phyloP scores from a whole-genome alignment of 2,797 vertebrate genomes.

The Lacerta bilineata region DNA sequence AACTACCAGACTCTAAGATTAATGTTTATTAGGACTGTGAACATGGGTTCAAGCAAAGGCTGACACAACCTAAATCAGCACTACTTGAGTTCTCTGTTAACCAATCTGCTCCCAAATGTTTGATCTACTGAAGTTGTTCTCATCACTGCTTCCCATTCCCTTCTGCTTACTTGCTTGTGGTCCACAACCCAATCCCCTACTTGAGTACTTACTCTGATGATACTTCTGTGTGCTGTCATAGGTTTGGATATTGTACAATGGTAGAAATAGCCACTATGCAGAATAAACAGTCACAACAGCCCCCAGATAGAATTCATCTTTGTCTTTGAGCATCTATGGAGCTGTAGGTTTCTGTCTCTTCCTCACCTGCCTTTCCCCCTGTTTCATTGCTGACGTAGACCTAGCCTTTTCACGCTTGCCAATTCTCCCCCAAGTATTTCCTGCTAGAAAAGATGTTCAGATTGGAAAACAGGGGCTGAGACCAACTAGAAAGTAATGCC shows the following conservation, averaged over 20 bases:
- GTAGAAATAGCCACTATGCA: neutral
- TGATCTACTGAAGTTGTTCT: neutral
- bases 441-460: neutral
- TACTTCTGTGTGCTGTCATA: neutral
- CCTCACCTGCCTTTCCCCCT: neutral
- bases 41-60: neutral
- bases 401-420: neutral
- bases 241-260: neutral
- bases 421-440: neutral
- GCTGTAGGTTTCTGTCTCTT: neutral
- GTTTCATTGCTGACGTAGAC: neutral
- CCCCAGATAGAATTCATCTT: neutral
- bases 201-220: neutral
- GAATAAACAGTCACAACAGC: neutral
- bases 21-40: neutral
- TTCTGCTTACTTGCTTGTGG: neutral
- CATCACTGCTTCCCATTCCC: neutral
- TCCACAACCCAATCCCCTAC: neutral
- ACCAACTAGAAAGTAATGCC: neutral
- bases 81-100: neutral
- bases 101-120: neutral
- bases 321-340: neutral
- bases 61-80: neutral
- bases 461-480: neutral
- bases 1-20: neutral